Evolutionary conservation across 2,888 invertebrate genomes (phyloP), one percentile per base, ranked within the genome.

Genomic region (Eugnorisma glareosa): DNA sequence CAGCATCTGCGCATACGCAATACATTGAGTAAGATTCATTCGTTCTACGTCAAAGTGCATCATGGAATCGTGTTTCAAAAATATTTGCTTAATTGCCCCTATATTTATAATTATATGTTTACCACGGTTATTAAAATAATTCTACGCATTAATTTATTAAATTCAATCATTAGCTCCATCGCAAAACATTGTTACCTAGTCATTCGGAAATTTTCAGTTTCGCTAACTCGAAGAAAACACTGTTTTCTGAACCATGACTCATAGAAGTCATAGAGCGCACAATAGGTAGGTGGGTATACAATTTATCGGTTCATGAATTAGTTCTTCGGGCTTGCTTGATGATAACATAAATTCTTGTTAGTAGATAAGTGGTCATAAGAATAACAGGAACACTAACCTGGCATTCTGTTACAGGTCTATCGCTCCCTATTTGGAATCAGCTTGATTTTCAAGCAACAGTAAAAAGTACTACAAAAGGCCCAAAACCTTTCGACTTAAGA

Each of bases 1-100:
- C 43, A 79, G 40, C 15, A 81, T 84, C 48, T 69, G 68, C 67
- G 43, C 63, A 54, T 66, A 59, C 51, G 61, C 69, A 80, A 80
- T 37, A 54, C 28, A 70, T 82, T 79, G 64, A 76, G 67, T 67
- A 73, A 75, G 57, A 82, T 79, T 61, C 21, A 82, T 87, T 85
- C 54, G 61, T 59, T 76, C 63, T 57, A 73, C 72, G 40, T 75
- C 57, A 67, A 79, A 77, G 63, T 78, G 70, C 51, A 84, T 57
- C 73, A 73, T 61, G 51, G 64, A 78, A 71, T 69, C 57, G 67
- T 54, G 69, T 73, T 83, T 64, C 67, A 45, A 21, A 85, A 85
- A 67, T 73, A 73, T 82, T 73, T 48, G 28, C 35, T 68, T 82
- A 82, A 83, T 83, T 73, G 7, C 57, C 24, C 43, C 35, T 37